Base-by-base conservation (phyloP, 2,888 invertebrate species). In the Brachypterus glaber region DNA sequence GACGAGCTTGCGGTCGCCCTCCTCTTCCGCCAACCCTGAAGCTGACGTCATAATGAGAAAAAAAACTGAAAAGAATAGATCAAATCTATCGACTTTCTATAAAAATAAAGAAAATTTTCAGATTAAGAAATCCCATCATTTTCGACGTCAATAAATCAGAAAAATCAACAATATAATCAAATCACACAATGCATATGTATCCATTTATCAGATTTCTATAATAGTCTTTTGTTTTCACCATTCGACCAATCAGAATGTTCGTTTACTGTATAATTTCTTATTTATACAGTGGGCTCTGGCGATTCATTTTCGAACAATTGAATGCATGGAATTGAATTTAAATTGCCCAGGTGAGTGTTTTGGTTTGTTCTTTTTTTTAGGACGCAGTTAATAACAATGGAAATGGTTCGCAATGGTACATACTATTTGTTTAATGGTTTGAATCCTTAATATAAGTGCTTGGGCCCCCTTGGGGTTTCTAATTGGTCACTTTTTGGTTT, bases 271-370 rank as follows among this genome's bases (percentile, higher is more conserved):
- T 27, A 27, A 27, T 27, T 27, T 11, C 27, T 27, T 11, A 27
- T 27, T 27, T 27, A 11, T 27, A 27, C 27, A 13, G 12, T 11
- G 27, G 11, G 12, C 27, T 11, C 12, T 9, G 11, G 12, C 27
- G 27, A 27, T 27, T 27, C 27, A 27, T 27, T 27, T n/a, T 9
- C 8, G 12, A 27, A 27, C 27, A 27, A 27, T 27, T 27, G 27
- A 27, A 27, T 11, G 7, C 27, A 11, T 13, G 27, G 27, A 11
- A 27, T 27, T 9, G 27, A 27, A 27, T 27, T 27, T 27, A 27
- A 27, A 27, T 27, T 27, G 27, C 7, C 27, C 27, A 27, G n/a
- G 11, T 27, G 27, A 5, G 27, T 27, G 27, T 27, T 27, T 27
- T n/a, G n/a, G n/a, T n/a, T n/a, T n/a, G n/a, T n/a, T n/a, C n/a